These are phyloP conservation scores for Boulengeromyrus knoepffleri DNA, from an alignment of 2,113 vertebrate genomes.

Conservation along the genomic window DNA sequence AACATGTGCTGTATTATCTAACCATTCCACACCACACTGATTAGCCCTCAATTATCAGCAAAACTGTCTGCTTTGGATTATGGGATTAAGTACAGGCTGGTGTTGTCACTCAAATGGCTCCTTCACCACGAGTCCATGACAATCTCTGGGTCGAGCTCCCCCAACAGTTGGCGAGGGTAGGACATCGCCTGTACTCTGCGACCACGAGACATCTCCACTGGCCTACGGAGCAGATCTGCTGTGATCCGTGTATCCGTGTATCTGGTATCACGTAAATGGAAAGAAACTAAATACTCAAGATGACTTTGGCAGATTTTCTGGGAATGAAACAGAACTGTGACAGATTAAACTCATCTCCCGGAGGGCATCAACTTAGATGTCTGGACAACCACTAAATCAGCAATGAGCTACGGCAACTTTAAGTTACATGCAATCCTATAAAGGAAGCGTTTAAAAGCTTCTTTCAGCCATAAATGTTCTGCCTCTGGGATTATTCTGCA, in stretches of 20 bases:
- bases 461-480: neutral
- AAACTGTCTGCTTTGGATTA: neutral
- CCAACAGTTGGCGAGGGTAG: neutral
- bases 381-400: neutral
- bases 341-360: neutral
- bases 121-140: neutral
- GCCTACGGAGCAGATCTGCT: neutral
- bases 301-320: neutral
- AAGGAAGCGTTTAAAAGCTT: neutral
- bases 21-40: conserved; percentile 4
- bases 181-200: neutral
- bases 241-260: neutral
- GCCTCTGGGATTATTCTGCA: neutral
- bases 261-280: neutral
- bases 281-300: neutral
- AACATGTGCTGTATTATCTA: neutral
- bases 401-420: neutral
- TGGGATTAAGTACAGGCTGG: conserved; percentile 2
- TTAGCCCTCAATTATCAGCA: conserved; percentile 6
- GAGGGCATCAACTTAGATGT: neutral
- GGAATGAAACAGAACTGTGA: neutral
- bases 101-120: neutral
- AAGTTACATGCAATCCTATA: neutral
- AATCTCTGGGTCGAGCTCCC: neutral
- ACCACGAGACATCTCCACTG: neutral